Percentiles rank a stretch among this genome's conserved stretches.
Evolutionary conservation across 2,888 invertebrate species (phyloP).

Genomic region (Campopleginae sp.): DNA sequence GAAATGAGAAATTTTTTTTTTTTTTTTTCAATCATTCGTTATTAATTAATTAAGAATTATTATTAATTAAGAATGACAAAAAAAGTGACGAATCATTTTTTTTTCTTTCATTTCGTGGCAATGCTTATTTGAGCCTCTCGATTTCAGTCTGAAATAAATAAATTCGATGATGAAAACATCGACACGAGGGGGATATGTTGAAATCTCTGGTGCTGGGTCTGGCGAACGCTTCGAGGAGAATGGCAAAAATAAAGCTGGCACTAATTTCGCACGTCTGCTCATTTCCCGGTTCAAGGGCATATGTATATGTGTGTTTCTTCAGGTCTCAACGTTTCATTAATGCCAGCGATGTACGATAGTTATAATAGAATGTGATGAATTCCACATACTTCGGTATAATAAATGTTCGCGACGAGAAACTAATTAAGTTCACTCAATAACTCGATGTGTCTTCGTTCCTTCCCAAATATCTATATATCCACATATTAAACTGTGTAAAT

Average conservation of each 20-base stretch:
- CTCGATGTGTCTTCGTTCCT: slow-evolving; percentile 26
- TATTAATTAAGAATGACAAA: no score
- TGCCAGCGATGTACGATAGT: slow-evolving; percentile 12
- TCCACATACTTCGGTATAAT: slow-evolving; percentile 33
- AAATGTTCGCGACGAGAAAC: slow-evolving; percentile 55
- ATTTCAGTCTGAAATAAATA: no score
- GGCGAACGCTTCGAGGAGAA: slow-evolving; percentile 2
- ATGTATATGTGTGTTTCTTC: background rate
- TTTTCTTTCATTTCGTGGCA: no score
- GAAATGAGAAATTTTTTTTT: no score
- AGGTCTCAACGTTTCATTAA: slow-evolving; percentile 17
- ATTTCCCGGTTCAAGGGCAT: slow-evolving; percentile 21
- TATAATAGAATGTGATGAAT: slow-evolving; percentile 42
- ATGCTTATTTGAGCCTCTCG: no score
- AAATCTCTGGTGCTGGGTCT: slow-evolving; percentile 33
- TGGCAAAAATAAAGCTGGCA: slow-evolving; percentile 12
- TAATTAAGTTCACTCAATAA: slow-evolving; percentile 63
- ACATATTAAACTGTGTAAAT: slow-evolving; percentile 7
- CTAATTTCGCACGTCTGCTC: slow-evolving; percentile 47
- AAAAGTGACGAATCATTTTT: no score
- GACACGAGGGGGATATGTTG: slow-evolving; percentile 7
- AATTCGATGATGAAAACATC: background rate
- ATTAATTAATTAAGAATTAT: no score
- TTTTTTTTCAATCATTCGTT: no score
- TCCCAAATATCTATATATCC: background rate